Evolutionary conservation across 2,113 vertebrate genomes (phyloP), one percentile per base, ranked within the genome.

Genomic region (Chiloscyllium plagiosum): DNA sequence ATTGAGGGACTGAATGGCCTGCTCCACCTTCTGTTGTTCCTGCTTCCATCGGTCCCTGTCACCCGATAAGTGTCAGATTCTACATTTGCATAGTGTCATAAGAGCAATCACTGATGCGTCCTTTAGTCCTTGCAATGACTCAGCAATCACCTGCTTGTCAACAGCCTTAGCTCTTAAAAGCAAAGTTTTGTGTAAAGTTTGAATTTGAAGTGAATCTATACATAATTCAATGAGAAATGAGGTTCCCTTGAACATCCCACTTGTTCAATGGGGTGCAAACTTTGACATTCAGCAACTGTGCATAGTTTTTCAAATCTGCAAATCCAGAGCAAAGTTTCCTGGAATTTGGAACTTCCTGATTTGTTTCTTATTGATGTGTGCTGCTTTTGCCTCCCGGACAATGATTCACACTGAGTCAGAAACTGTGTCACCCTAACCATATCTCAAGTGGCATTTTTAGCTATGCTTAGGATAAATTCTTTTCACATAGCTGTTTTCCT

Each of bases 321-420:
- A 70, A 33, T 33, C 47, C 42, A 72, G 33, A 15, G 22, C 47
- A 70, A 94, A 70, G 42, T 37, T 69, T 47, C 5, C 19, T 50
- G 37, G 37, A 70, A 94, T 56, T 47, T 3, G 8, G 70, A 68
- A 37, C 37, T 69, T 50, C 68, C n/a, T 24, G 24, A 37, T 94
- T 69, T 94, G 4, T 56, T 42, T 70, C 22, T 69, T 70, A 68
- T 20, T 33, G 90, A n/a, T 65, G 29, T 6, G 12, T 65, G 42
- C 37, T 70, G 68, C 42, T 29, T 13, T 42, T 69, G 20, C 65
- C 92, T 50, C 50, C 42, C 29, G 93, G 93, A 24, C 2, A 50
- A n/a, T 94, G 93, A 94, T 94, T 47, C 93, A 72, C 65, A 70
- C 66, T 47, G 93, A 94, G 22, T 94, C 93, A 72, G 93, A 94